Evolutionary conservation across 2,797 vertebrate species (phyloP).

Genomic region (Paramormyrops hopkinsi): DNA sequence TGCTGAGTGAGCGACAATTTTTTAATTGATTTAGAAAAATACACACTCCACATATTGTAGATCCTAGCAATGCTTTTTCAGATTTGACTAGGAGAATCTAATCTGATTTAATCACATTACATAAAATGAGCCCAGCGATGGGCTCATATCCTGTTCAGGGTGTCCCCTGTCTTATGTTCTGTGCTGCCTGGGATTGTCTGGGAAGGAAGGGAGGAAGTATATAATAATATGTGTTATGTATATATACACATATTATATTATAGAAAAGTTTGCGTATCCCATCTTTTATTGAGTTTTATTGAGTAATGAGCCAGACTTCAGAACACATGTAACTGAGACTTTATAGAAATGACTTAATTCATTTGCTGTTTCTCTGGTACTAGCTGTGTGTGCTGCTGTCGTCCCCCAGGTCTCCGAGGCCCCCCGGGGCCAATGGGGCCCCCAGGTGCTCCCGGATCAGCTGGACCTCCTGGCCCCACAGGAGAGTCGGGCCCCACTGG

Average conservation of each 20-base stretch:
- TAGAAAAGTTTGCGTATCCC: neutral
- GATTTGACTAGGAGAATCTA: neutral
- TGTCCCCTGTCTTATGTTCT: neutral
- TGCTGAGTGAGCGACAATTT: neutral
- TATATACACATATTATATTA: neutral
- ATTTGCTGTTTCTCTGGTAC: neutral
- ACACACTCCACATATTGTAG: neutral
- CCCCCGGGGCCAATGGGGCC: constrained; percentile 47
- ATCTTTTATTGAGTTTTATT: neutral
- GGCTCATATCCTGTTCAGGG: neutral
- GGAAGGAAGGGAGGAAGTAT: neutral
- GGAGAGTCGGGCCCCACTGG: constrained; percentile 65
- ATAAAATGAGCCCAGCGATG: neutral
- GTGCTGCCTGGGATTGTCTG: neutral
- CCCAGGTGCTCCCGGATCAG: constrained; percentile 61
- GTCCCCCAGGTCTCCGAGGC: constrained; percentile 28
- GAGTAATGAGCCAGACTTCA: neutral
- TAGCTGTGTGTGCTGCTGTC: neutral
- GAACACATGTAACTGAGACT: neutral
- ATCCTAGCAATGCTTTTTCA: neutral
- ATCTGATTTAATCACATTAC: neutral
- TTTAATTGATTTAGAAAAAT: neutral
- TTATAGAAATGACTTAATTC: neutral
- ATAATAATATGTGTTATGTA: neutral
- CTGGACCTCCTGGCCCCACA: constrained; percentile 61